Evolutionary conservation across 2,888 invertebrate genomes (phyloP).

Genomic region (Heliconius charithonia): DNA sequence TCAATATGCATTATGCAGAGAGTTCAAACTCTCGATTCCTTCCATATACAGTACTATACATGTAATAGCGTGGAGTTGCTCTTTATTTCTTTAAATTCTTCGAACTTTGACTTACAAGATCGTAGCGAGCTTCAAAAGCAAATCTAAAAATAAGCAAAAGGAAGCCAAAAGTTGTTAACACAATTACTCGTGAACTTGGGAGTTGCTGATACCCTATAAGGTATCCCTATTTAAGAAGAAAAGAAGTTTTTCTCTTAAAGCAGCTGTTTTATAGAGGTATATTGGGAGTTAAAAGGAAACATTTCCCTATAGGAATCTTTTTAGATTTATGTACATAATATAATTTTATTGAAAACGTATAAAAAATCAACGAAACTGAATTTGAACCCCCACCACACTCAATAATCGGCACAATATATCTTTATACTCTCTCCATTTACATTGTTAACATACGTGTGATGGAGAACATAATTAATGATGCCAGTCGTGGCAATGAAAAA

Average conservation of each 20-base stretch:
- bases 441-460: too few species aligned
- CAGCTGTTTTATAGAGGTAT: background rate
- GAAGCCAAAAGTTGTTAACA: slow-evolving; percentile 18
- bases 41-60: too few species aligned
- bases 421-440: too few species aligned
- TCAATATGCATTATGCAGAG: too few species aligned
- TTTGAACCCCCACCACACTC: too few species aligned
- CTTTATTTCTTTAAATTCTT: background rate
- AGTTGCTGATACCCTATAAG: slow-evolving; percentile 1
- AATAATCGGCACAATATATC: too few species aligned
- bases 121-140: background rate
- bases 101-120: background rate
- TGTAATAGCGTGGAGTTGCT: background rate
- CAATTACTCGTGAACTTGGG: slow-evolving; percentile 10
- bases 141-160: slow-evolving; percentile 8
- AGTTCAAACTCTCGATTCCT: too few species aligned
- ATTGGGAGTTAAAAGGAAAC: background rate
- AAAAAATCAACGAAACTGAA: too few species aligned
- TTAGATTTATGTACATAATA: too few species aligned
- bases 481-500: too few species aligned
- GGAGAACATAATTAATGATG: too few species aligned
- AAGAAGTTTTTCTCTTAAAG: background rate
- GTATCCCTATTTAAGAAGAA: background rate
- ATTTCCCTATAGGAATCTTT: background rate
- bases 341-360: too few species aligned